Percentiles rank a stretch among this genome's conserved stretches.
Evolutionary conservation across 2,113 vertebrate genomes (phyloP).

Genomic region (Grantiella picta): DNA sequence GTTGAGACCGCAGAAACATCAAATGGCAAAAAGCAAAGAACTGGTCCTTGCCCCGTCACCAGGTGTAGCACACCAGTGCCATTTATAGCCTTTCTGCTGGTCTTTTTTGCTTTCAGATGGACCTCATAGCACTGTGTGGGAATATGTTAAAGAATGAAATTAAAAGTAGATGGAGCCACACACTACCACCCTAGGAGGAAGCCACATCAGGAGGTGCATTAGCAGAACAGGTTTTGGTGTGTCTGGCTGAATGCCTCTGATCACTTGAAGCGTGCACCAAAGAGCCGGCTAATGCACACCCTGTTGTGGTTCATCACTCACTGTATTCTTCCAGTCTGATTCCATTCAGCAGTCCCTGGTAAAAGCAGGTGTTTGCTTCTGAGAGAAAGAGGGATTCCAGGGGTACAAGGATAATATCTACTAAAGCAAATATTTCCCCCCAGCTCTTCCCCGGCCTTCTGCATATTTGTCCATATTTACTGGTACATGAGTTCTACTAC

Average conservation of each 20-base stretch:
- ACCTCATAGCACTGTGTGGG: not conserved
- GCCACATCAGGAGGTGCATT: not conserved
- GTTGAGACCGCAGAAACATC: not conserved
- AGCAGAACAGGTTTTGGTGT: not conserved
- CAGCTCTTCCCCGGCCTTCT: not conserved
- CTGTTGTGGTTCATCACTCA: not conserved
- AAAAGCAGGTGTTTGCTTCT: not conserved
- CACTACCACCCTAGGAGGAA: rapidly evolving
- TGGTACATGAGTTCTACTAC: not conserved
- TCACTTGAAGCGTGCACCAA: not conserved
- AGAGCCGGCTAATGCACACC: not conserved
- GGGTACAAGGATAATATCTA: not conserved
- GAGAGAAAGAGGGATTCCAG: not conserved
- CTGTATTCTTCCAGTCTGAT: not conserved
- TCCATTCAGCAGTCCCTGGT: not conserved
- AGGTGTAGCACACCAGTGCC: not conserved
- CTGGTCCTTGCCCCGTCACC: not conserved
- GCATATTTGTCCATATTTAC: not conserved
- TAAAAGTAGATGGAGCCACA: not conserved
- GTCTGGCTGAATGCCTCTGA: not conserved
- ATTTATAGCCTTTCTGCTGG: not conserved
- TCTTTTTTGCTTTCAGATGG: not conserved
- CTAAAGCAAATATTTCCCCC: not conserved
- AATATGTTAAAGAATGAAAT: not conserved
- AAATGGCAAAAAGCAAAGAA: not conserved